Base-by-base conservation (phyloP, 2,797 vertebrate genomes). In the Sebastes itinus region DNA sequence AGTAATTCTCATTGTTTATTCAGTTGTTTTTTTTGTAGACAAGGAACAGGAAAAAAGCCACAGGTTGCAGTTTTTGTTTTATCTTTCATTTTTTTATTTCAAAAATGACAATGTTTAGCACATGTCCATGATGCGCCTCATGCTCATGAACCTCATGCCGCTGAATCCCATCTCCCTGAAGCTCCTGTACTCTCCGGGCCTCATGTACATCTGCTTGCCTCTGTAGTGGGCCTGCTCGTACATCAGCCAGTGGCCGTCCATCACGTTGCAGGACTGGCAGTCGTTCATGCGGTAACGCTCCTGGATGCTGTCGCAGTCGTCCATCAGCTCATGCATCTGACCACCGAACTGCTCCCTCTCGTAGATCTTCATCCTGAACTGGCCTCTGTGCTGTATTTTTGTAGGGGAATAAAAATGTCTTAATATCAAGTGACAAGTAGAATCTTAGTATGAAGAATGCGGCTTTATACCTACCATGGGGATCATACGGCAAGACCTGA, bases 401-500 rank as follows among this genome's bases (percentile, higher is more conserved):
- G 5, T 20, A 30, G 11, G 38, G 11, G 11, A 60, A 58, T n/a
- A 13, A 16, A 33, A 69, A 33, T 33, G n/a, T 35, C 2, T 35
- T 35, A 33, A 56, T n/a, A 71, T 46, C 2, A 46, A 28, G 25
- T 16, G 4, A 68, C 7, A 7, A 18, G 32, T 18, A 56, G 30
- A 56, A 56, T 2, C 22, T 18, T 3, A 33, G 18, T 25, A n/a
- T 28, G 18, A 30, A 1, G 4, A 4, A 30, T 67, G 27, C 9
- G 11, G 12, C 4, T 33, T 25, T 2, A 27, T 14, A 27, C 72
- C 6, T n/a, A 64, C 72, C 60, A 55, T 74, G 69, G 92, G 94
- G 80, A 94, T 92, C 86, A 91, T 88, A 30, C 92, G 90, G 79
- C 93, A 94, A 67, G 93, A 94, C 73, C 80, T 92, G 87, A 93